phyloP scores from a whole-genome alignment of 35 echinoderm and acorn worm genomes.

The Antedon bifida region DNA sequence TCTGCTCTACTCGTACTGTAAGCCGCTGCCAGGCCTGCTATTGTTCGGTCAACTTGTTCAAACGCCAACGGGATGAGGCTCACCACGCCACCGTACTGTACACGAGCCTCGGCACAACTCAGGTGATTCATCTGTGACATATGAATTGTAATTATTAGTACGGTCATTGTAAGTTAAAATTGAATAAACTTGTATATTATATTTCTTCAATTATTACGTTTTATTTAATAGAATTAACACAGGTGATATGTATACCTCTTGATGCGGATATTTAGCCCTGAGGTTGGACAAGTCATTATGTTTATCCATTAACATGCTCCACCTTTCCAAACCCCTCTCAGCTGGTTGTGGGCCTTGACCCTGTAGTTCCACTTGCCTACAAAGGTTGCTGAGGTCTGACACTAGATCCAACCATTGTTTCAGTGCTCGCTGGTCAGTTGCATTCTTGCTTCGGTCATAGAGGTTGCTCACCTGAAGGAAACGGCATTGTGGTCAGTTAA shows the following conservation, averaged over 20 bases:
- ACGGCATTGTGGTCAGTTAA: not conserved
- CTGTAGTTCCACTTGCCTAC: slow-evolving; percentile 22
- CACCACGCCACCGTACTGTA: slow-evolving; percentile 72
- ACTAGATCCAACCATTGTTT: slow-evolving; percentile 75
- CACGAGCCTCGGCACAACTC: slow-evolving; percentile 80
- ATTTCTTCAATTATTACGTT: too few relatives aligned
- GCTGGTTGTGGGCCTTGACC: slow-evolving; percentile 22
- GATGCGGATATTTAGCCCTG: slow-evolving; percentile 81
- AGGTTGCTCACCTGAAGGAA: slow-evolving; percentile 51
- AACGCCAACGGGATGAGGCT: slow-evolving; percentile 74
- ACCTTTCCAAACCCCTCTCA: slow-evolving; percentile 37
- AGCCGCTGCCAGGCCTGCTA: not conserved
- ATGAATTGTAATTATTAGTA: not conserved
- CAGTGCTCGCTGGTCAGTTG: slow-evolving; percentile 79
- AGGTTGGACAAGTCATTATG: slow-evolving; percentile 69
- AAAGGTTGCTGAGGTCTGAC: slow-evolving; percentile 28
- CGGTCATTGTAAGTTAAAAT: too few relatives aligned
- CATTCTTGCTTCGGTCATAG: slow-evolving; percentile 66
- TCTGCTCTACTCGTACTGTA: not conserved
- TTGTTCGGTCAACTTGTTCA: slow-evolving; percentile 37
- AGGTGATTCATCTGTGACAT: slow-evolving; percentile 73
- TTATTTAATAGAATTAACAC: too few relatives aligned
- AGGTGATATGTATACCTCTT: slow-evolving; percentile 71
- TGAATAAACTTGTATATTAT: too few relatives aligned
- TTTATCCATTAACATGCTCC: slow-evolving; percentile 55